phyloP scores from a whole-genome alignment of 1,140 invertebrate species.

The Dolichoris vasculosae region DNA sequence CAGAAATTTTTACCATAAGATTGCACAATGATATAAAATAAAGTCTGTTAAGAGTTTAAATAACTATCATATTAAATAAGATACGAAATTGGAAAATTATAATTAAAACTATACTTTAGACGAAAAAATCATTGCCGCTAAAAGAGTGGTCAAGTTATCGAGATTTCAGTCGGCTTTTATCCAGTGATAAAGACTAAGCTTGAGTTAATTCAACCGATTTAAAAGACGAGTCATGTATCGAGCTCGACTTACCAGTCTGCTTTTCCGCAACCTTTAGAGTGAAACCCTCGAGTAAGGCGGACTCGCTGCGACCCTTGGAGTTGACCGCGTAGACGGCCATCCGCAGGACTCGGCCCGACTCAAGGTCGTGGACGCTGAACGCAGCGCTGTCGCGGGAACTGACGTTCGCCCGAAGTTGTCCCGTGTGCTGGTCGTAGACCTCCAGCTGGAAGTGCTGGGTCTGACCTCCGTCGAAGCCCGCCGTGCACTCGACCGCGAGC shows the following conservation, averaged over 20 bases:
- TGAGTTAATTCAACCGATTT: too few species aligned
- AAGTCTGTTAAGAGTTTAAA: too few species aligned
- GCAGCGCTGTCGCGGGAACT: conserved; percentile 80
- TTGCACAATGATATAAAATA: too few species aligned
- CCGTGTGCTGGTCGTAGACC: conserved; percentile 82
- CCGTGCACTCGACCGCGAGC: conserved; percentile 83
- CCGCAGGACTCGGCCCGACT: conserved; percentile 80
- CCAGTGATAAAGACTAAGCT: too few species aligned
- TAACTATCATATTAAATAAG: too few species aligned
- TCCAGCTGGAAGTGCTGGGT: conserved; percentile 83
- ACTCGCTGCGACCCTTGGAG: conserved; percentile 88
- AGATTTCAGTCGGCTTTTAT: too few species aligned
- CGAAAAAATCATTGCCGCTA: too few species aligned
- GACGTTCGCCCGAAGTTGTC: conserved; percentile 79
- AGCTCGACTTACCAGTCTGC: conserved; percentile 80
- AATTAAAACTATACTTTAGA: too few species aligned
- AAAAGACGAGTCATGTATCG: background rate
- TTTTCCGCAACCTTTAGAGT: conserved; percentile 88
- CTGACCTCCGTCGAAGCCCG: conserved; percentile 87
- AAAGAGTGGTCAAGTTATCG: too few species aligned
- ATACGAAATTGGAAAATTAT: too few species aligned
- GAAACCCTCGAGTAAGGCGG: conserved; percentile 85
- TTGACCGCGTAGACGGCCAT: conserved; percentile 88
- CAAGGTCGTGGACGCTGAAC: conserved; percentile 81
- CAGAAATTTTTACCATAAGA: too few species aligned